Percentiles rank a stretch among this genome's conserved stretches.
phyloP scores from a whole-genome alignment of 2,797 vertebrate species.

The Pipistrellus nathusii region DNA sequence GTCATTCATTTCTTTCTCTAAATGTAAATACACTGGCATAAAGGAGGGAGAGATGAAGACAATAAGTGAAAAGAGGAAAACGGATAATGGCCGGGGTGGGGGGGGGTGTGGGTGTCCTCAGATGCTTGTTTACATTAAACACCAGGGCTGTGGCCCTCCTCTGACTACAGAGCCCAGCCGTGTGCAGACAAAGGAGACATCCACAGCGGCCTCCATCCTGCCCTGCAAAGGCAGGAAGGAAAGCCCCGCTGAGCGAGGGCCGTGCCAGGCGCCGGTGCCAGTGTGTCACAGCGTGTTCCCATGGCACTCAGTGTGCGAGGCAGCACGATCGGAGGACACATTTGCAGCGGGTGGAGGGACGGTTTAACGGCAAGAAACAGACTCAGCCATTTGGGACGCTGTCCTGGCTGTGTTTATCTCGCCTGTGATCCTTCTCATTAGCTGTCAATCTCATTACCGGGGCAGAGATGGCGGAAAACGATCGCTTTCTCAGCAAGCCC shows the following conservation, averaged over 20 bases:
- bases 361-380: conserved; percentile 67
- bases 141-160: not conserved
- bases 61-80: not conserved
- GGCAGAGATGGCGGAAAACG: conserved; percentile 68
- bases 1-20: not conserved
- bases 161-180: not conserved
- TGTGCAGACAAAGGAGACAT: conserved; percentile 66
- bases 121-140: not conserved
- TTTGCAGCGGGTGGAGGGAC: conserved; percentile 13
- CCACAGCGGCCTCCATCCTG: conserved; percentile 45
- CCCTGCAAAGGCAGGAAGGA: conserved; percentile 76
- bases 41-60: not conserved
- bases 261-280: conserved; percentile 71
- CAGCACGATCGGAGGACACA: conserved; percentile 19
- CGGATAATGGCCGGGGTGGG: not conserved
- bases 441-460: conserved; percentile 75
- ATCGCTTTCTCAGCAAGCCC: conserved; percentile 77
- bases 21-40: not conserved
- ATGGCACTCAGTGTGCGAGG: conserved; percentile 45
- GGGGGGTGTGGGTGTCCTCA: not conserved
- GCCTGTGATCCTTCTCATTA: conserved; percentile 79
- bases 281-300: conserved; percentile 26
- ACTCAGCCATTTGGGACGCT: conserved; percentile 75
- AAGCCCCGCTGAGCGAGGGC: conserved; percentile 74
- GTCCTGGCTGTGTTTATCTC: conserved; percentile 74